Percentiles rank a stretch among this genome's conserved stretches.
phyloP scores from a whole-genome alignment of 2,797 vertebrate species.

The Cottoperca gobio region DNA sequence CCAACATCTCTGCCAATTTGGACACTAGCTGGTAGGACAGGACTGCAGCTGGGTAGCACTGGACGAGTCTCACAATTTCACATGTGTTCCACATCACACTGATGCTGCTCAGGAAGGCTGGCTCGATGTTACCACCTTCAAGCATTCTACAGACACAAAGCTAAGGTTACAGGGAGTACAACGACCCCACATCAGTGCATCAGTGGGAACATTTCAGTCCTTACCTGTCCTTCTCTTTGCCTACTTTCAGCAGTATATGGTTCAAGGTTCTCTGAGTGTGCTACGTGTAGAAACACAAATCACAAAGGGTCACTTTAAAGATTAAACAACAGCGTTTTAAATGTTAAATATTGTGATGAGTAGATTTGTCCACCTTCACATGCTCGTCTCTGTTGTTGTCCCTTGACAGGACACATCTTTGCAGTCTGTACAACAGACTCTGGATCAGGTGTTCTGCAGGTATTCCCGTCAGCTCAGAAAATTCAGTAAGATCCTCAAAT shows the following conservation, averaged over 20 bases:
- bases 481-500: slow-evolving; percentile 64
- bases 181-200: background rate
- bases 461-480: slow-evolving; percentile 33
- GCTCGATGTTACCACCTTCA: slow-evolving; percentile 8
- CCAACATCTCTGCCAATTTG: slow-evolving; percentile 65
- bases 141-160: slow-evolving; percentile 59
- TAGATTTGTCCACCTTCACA: slow-evolving; percentile 52
- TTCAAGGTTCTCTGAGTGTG: slow-evolving; percentile 37
- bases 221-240: slow-evolving; percentile 72
- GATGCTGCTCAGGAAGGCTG: slow-evolving; percentile 48
- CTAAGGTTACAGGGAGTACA: background rate
- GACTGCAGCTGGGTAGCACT: slow-evolving; percentile 48
- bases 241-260: slow-evolving; percentile 56
- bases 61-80: background rate
- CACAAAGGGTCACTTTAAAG: background rate
- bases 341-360: background rate
- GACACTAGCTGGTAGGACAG: slow-evolving; percentile 72
- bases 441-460: slow-evolving; percentile 78
- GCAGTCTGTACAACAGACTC: slow-evolving; percentile 75
- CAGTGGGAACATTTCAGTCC: background rate
- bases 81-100: slow-evolving; percentile 43
- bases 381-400: background rate
- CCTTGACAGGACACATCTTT: background rate
- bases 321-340: background rate
- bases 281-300: slow-evolving; percentile 45